A percentile compares a stretch with the other conserved stretches of the same genome.
These are phyloP conservation scores for Amphiprion clarkii DNA, from an alignment of 2,797 vertebrate species.

Conservation along the genomic window DNA sequence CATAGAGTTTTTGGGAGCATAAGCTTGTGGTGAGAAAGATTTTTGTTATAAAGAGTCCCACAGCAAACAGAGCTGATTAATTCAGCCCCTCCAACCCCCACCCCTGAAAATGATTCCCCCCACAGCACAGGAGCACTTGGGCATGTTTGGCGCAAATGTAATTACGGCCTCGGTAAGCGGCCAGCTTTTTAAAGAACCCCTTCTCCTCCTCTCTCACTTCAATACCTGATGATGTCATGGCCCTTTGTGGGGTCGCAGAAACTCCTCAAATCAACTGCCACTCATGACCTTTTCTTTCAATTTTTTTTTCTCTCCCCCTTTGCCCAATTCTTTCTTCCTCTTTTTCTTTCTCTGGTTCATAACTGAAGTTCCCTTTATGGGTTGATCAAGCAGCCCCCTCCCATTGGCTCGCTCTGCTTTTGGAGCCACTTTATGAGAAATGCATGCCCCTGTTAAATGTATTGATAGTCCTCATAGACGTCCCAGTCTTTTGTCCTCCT, in stretches of 20 bases:
- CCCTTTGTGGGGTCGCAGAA: constrained; percentile 88
- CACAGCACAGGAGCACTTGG: constrained; percentile 90
- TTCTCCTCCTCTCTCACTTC: constrained; percentile 88
- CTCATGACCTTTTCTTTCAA: constrained; percentile 85
- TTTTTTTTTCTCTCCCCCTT: constrained; percentile 76
- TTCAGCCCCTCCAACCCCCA: constrained; percentile 82
- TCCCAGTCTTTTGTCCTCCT: constrained; percentile 74
- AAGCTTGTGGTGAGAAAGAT: constrained; percentile 74
- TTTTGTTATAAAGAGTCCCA: constrained; percentile 85
- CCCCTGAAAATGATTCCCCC: constrained; percentile 86
- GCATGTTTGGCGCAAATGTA: constrained; percentile 95
- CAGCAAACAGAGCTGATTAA: constrained; percentile 91
- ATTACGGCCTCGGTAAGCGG: constrained; percentile 94
- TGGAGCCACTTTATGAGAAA: constrained; percentile 84
- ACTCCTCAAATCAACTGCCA: constrained; percentile 90
- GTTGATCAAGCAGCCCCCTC: constrained; percentile 80
- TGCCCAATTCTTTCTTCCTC: constrained; percentile 80
- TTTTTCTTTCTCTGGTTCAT: constrained; percentile 84
- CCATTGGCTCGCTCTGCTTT: constrained; percentile 79
- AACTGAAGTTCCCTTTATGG: constrained; percentile 85
- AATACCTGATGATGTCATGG: constrained; percentile 94
- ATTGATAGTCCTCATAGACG: constrained; percentile 80
- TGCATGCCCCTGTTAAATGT: constrained; percentile 82
- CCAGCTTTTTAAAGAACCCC: constrained; percentile 90
- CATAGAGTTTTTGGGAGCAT: constrained; percentile 62